These are phyloP conservation scores for Brassicogethes aeneus DNA, from an alignment of 2,888 invertebrate genomes.

Conservation along the genomic window DNA sequence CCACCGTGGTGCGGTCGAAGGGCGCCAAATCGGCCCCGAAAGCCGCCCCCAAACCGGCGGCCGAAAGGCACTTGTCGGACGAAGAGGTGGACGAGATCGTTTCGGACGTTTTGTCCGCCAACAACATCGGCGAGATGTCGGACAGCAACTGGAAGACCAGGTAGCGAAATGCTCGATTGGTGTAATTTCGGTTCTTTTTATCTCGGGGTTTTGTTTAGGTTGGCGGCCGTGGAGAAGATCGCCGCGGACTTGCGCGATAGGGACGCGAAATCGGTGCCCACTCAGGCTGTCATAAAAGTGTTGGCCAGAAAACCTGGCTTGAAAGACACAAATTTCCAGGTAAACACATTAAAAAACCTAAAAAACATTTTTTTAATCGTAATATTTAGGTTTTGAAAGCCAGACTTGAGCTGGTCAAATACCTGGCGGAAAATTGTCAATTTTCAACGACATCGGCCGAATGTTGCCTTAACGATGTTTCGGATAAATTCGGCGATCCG, in stretches of 20 bases:
- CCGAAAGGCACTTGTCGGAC: slow-evolving; percentile 59
- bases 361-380: too few relatives aligned
- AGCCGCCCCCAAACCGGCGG: slow-evolving; percentile 26
- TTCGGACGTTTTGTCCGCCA: slow-evolving; percentile 53
- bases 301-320: slow-evolving; percentile 77
- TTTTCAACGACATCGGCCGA: slow-evolving; percentile 65
- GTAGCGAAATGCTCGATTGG: slow-evolving; percentile 19
- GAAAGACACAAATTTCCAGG: slow-evolving; percentile 88
- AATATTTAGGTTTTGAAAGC: too few relatives aligned
- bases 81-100: slow-evolving; percentile 75
- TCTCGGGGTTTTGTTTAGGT: slow-evolving; percentile 35
- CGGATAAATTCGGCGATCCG: slow-evolving; percentile 76
- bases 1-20: slow-evolving; percentile 28
- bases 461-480: slow-evolving; percentile 67
- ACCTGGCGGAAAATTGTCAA: slow-evolving; percentile 66
- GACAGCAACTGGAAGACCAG: slow-evolving; percentile 79
- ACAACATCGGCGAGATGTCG: slow-evolving; percentile 54
- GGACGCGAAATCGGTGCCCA: slow-evolving; percentile 54
- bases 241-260: slow-evolving; percentile 52
- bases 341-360: too few relatives aligned
- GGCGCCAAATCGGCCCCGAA: slow-evolving; percentile 18
- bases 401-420: slow-evolving; percentile 69
- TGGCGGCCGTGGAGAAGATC: slow-evolving; percentile 67
- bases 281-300: slow-evolving; percentile 67
- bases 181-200: slow-evolving; percentile 2